Base-by-base conservation (phyloP, 2,888 invertebrate genomes). In the Drosophila kanekoi region DNA sequence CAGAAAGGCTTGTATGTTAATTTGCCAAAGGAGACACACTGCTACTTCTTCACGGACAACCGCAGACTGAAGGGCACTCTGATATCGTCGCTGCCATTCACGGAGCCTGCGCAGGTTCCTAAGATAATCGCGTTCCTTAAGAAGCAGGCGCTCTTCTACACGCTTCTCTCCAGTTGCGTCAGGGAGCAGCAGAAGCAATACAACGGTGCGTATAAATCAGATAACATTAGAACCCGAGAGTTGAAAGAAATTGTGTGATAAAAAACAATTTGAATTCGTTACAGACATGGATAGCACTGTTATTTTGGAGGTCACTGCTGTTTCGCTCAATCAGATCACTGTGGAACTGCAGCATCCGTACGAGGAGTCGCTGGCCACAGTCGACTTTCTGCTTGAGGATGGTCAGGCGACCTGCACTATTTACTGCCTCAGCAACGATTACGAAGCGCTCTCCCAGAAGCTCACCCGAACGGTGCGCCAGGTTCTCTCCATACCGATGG, bases 231-330 rank as follows among this genome's bases (percentile, higher is more conserved):
- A 20, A 11, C 4, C 13, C 1, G 16, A 9, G 0, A 2, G 16
- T 28, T 23, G 16, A 16, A 28, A 0, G 3, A 16, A 9, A 18
- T 33, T 0, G 1, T 8, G 0, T 1, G 0, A 35, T 4, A 4
- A 14, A 8, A n/a, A 11, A 14, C 28, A 1, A 18, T 33, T 11
- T 35, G 0, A 0, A 35, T 33, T 8, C n/a, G 4, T 48, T 44
- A 0, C 92, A 94, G 92, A 92, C 69, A 89, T 92, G 65, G 92
- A 92, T 28, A 90, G 89, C 35, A 92, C 92, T 13, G 94, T 96
- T n/a, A 97, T 98, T 94, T 96, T 98, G 91, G 98, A 99, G 93
- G 95, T 98, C 81, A 97, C 96, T 84, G 97, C 98, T 3, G 93
- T 98, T 37, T 97, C 98, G 0, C 96, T 97, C 94, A 96, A 96